Evolutionary conservation across 2,888 invertebrate genomes (phyloP).

Genomic region (Netelia inedita): DNA sequence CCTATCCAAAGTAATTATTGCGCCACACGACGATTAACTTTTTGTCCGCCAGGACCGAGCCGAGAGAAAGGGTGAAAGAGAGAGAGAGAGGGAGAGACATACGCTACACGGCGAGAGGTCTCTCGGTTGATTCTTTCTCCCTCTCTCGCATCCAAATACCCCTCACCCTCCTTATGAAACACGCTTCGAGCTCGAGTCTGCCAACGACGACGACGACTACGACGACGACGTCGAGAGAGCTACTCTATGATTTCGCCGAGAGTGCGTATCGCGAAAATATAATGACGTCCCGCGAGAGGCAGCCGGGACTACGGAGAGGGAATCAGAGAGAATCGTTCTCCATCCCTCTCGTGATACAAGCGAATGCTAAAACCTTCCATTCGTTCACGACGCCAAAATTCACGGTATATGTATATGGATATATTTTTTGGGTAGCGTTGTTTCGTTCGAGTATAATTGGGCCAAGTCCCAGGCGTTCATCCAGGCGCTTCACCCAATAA

Average conservation of each 20-base stretch:
- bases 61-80: conserved; percentile 60
- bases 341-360: conserved; percentile 53
- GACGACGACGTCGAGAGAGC: conserved; percentile 15
- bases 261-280: conserved; percentile 68
- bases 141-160: conserved; percentile 32
- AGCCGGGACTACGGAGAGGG: conserved; percentile 27
- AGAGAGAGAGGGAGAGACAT: conserved; percentile 37
- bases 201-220: conserved; percentile 19
- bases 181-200: conserved; percentile 13
- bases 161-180: conserved; percentile 36
- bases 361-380: conserved; percentile 7
- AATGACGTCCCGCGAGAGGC: conserved; percentile 62
- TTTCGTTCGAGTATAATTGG: conserved; percentile 70
- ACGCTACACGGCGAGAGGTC: conserved; percentile 26
- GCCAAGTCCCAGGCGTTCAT: conserved; percentile 47
- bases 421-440: conserved; percentile 11
- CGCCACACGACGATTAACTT: conserved; percentile 83
- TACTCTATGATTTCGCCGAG: conserved; percentile 68
- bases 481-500: conserved; percentile 74
- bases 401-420: neutral
- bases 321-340: conserved; percentile 30
- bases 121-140: conserved; percentile 43
- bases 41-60: conserved; percentile 78
- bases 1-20: conserved; percentile 81
- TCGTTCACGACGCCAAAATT: conserved; percentile 34